Base-by-base conservation (phyloP, 2,797 vertebrate genomes). In the Hipposideros larvatus region DNA sequence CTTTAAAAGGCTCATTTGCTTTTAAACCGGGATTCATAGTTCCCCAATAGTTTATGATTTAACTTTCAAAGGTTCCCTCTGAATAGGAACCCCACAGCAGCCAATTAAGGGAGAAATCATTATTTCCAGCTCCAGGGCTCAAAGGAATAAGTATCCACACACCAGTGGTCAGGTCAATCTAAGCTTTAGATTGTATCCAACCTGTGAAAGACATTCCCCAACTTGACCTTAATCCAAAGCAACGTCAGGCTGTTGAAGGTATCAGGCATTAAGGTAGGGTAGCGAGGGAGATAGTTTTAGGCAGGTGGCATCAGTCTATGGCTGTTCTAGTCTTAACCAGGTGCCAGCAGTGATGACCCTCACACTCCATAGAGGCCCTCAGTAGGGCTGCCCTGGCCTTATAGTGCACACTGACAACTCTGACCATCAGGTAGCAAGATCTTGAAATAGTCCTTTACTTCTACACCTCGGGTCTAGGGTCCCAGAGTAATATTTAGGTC, bases 1-100 rank as follows among this genome's bases (percentile, higher is more conserved):
- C 11, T 87, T 93, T 87, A 66, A 59, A 88, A 86, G 79, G 46
- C 21, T 59, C 55, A 91, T 75, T 87, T 71, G 78, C 57, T 80
- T 71, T 68, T 79, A 84, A 87, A 68, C 53, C 48, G 34, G 15
- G 31, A 43, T 88, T 92, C 70, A 46, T 24, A 9, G 83, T 15
- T 61, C 65, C 63, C n/a, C 48, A 61, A 61, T 7, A 41, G 83
- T 34, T 92, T 66, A 79, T 75, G 89, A 74, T 78, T 87, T 87
- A 90, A 73, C 22, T 22, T 88, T 87, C 24, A 34, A 57, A 19
- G 5, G 43, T 86, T 87, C 34, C 43, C 19, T 90, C 37, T 14
- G 11, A 78, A 96, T 24, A 65, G 68, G 31, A 61, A 61, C 22
- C 2, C 9, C 24, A 14, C 4, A 21, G 53, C n/a, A 87, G 57